Evolutionary conservation across 2,113 vertebrate genomes (phyloP).

Genomic region (Prionailurus bengalensis): DNA sequence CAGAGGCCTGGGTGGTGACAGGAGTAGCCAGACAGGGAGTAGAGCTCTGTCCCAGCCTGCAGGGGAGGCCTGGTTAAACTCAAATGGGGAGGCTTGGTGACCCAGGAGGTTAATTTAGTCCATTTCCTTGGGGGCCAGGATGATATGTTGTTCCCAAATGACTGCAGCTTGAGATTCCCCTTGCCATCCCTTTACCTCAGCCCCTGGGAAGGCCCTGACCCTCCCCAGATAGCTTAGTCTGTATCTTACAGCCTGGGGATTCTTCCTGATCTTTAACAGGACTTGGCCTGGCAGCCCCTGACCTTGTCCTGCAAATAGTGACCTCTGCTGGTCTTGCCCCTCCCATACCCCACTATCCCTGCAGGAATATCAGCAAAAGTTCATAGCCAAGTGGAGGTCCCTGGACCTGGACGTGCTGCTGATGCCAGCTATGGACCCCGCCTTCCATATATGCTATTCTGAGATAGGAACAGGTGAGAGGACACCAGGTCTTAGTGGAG

Average conservation of each 20-base stretch:
- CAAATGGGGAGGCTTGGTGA: background rate
- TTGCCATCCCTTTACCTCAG: background rate
- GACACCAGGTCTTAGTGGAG: background rate
- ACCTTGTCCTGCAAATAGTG: background rate
- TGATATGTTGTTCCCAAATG: background rate
- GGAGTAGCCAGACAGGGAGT: background rate
- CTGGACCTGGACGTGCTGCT: constrained; percentile 91
- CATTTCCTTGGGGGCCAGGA: background rate
- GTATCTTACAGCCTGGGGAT: background rate
- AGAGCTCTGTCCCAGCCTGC: background rate
- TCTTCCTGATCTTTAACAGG: background rate
- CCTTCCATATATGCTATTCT: constrained; percentile 84
- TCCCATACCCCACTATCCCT: background rate
- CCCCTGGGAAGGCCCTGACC: background rate
- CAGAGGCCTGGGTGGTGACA: background rate
- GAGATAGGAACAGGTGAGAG: constrained; percentile 83
- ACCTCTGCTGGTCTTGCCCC: background rate
- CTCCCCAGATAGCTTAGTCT: background rate
- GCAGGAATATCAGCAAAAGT: constrained; percentile 89
- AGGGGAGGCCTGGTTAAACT: background rate
- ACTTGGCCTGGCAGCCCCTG: background rate
- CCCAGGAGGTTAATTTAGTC: background rate
- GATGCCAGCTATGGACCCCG: constrained; percentile 89
- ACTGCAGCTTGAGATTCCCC: background rate
- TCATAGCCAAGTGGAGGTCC: constrained; percentile 89